phyloP scores from a whole-genome alignment of 2,797 vertebrate species.

The Lepus oiostolus region DNA sequence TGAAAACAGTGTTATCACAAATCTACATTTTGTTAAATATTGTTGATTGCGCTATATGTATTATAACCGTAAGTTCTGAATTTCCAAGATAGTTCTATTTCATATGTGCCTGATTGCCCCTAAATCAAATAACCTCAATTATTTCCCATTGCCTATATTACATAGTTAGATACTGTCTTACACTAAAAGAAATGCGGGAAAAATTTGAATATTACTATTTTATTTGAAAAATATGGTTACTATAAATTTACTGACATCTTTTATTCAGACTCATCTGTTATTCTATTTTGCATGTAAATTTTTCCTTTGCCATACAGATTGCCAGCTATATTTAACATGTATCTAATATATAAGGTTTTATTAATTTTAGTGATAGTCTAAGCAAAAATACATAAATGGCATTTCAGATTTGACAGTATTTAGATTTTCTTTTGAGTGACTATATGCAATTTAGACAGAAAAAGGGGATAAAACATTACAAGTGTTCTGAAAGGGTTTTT shows the following conservation, averaged over 20 bases:
- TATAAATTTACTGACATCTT: slow-evolving; percentile 21
- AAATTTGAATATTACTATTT: slow-evolving; percentile 53
- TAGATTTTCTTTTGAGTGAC: slow-evolving; percentile 48
- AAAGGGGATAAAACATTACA: slow-evolving; percentile 4
- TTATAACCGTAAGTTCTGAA: slow-evolving; percentile 30
- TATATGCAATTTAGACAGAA: slow-evolving; percentile 48
- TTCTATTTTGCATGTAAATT: slow-evolving; percentile 58
- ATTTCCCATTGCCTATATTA: slow-evolving; percentile 31
- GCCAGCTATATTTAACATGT: neutral
- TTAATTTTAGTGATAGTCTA: slow-evolving; percentile 56
- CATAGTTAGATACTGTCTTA: slow-evolving; percentile 15
- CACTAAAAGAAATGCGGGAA: slow-evolving; percentile 17
- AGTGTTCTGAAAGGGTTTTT: slow-evolving; percentile 44
- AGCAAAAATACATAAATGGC: slow-evolving; percentile 18
- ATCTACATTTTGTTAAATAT: slow-evolving; percentile 38
- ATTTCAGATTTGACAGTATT: slow-evolving; percentile 57
- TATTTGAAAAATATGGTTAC: slow-evolving; percentile 17
- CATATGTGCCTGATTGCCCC: neutral
- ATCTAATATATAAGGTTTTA: slow-evolving; percentile 56
- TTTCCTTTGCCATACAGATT: slow-evolving; percentile 36
- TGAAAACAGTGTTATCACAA: slow-evolving; percentile 17
- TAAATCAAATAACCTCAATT: neutral
- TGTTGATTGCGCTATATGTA: neutral
- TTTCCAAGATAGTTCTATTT: slow-evolving; percentile 62
- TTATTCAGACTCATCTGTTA: slow-evolving; percentile 50